Evolutionary conservation across 2,113 vertebrate genomes (phyloP), one percentile per base, ranked within the genome.

Genomic region (Chionis minor): DNA sequence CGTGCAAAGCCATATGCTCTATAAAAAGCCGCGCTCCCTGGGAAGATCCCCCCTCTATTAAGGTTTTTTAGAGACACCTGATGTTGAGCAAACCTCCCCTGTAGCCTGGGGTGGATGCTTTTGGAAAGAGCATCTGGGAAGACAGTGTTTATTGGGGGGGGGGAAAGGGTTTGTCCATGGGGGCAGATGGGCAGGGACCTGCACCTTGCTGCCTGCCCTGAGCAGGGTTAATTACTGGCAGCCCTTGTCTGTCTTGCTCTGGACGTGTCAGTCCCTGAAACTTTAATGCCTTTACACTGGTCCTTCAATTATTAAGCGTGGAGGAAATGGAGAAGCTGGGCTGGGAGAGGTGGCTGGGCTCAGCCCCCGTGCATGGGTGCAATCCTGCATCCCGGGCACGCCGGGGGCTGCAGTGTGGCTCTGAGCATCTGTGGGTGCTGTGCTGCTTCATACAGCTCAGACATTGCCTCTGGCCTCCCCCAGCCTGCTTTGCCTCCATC

Each of bases 241-340:
- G 80, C 30, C 18, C 32, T 66, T 20, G 49, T 55, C 51, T 6
- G 38, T 65, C 89, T 88, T 42, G 56, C 87, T 94, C 65, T 49
- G 78, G 92, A 88, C 20, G 28, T 96, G 96, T 83, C 94, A 79
- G 75, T 6, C 65, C 66, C 79, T 97, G 95, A 93, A 96, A 97
- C 55, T 96, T 97, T 97, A 96, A 97, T 96, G 94, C 69, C 23
- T 88, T 96, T 96, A 96, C 97, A 86, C 88, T 90, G 74, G 11
- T 55, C 38, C 86, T 94, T 97, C 75, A 97, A 96, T 96, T 88
- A 97, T 96, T 96, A 71, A 97, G 14, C 0, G 1, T n/a, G 51
- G 59, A 84, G 81, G 94, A 96, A 96, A 97, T 86, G 92, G 96
- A 95, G 96, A 91, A 91, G 86, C 38, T 1, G 52, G 47, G 91